Base-by-base conservation (phyloP, 2,888 invertebrate species). In the Caenorhabditis uteleia region DNA sequence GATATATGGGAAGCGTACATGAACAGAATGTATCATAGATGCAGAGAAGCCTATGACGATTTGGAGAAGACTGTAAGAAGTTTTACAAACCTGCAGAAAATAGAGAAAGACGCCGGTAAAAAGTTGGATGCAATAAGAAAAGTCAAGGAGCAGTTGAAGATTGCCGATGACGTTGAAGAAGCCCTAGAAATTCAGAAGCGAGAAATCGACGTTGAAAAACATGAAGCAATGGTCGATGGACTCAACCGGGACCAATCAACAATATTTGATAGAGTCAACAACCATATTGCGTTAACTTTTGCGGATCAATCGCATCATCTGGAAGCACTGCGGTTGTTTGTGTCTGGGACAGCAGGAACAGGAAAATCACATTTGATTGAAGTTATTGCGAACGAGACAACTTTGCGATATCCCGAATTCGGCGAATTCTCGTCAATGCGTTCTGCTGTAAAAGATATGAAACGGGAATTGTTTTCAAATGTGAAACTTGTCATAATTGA, bases 311-410 rank as follows among this genome's bases (percentile, higher is more conserved):
- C 14, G 18, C 23, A 16, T n/a, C n/a, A n/a, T n/a, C n/a, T n/a
- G 12, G 20, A 18, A 25, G 33, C 48, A 18, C 12, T 49, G 5
- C 40, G 18, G 23, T 20, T 49, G 33, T 46, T 68, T n/a, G 34
- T 64, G 2, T 26, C 29, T 12, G 70, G 70, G 16, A 44, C 51
- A 6, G 71, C 61, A 8, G 69, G 71, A 16, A 49, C 56, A 3
- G 71, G 71, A 7, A 69, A 71, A 44, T 47, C 48, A 4, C 50
- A 33, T 34, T 27, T 70, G 25, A 72, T 72, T 29, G 49, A 60
- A 33, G 16, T 38, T 5, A 27, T 72, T 1, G 70, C 66, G n/a
- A 49, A 67, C 16, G 53, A 23, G 12, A 4, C 61, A 8, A 58
- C 58, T 1, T n/a, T 49, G 16, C 12, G 5, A 2, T 68, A 56